Evolutionary conservation across 2,888 invertebrate genomes (phyloP).

Genomic region (Melipona bicolor): DNA sequence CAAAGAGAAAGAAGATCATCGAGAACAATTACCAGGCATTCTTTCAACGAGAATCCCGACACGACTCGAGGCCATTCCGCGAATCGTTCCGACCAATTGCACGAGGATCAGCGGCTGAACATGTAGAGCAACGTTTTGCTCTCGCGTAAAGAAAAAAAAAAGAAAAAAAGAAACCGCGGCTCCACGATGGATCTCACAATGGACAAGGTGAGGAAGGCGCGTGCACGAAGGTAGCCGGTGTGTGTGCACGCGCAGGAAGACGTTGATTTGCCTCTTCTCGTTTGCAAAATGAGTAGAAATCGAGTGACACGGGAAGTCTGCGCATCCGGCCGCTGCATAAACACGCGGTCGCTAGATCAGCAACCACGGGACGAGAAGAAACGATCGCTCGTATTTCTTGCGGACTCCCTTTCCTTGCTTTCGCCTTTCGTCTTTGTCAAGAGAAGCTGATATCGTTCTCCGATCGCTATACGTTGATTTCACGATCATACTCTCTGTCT

Average conservation of each 20-base stretch:
- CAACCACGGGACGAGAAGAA: constrained; percentile 34
- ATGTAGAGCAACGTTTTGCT: constrained; percentile 37
- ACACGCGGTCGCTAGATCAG: constrained; percentile 27
- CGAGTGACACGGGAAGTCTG: constrained; percentile 65
- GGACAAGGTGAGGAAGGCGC: constrained; percentile 17
- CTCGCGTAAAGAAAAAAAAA: neutral
- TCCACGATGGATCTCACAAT: constrained; percentile 22
- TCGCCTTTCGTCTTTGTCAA: neutral
- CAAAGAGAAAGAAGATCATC: neutral
- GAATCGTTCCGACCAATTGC: constrained; percentile 42
- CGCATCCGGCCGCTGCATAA: constrained; percentile 12
- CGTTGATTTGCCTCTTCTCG: constrained; percentile 54
- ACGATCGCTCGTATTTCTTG: neutral
- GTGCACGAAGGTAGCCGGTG: neutral
- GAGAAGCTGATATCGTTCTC: constrained; percentile 12
- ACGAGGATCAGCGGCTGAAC: constrained; percentile 35
- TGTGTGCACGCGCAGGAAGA: constrained; percentile 47
- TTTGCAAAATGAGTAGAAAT: constrained; percentile 66
- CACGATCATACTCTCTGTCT: constrained; percentile 42
- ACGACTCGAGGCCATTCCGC: constrained; percentile 8
- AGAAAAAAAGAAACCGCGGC: neutral
- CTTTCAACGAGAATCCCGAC: constrained; percentile 10
- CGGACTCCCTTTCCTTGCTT: neutral
- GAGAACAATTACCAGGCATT: constrained; percentile 26
- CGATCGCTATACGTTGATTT: constrained; percentile 58